These are phyloP conservation scores for Chionodraco myersi DNA, from an alignment of 2,113 vertebrate genomes.

Conservation along the genomic window DNA sequence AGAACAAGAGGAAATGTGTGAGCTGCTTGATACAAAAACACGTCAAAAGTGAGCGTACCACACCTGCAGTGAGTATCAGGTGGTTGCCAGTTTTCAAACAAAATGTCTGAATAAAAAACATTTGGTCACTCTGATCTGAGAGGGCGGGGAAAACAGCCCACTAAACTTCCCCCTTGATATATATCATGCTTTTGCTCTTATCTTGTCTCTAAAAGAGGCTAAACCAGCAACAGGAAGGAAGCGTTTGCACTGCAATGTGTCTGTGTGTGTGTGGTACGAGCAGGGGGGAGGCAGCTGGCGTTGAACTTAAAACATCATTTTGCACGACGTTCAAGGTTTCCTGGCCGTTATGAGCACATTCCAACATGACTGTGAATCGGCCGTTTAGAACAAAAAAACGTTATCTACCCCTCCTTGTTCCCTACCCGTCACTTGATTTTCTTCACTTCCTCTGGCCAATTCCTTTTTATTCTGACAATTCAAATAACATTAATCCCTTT, in stretches of 20 bases:
- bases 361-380: conserved; percentile 32
- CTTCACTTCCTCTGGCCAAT: conserved; percentile 18
- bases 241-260: conserved; percentile 64
- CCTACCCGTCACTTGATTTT: conserved; percentile 25
- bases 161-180: conserved; percentile 23
- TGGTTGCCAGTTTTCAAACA: neutral
- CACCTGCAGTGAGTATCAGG: conserved; percentile 26
- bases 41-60: neutral
- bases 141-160: conserved; percentile 3
- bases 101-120: conserved; percentile 2
- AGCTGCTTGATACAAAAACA: conserved; percentile 9
- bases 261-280: conserved; percentile 11
- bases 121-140: neutral
- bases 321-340: conserved; percentile 62
- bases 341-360: conserved; percentile 39
- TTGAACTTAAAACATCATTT: conserved; percentile 57
- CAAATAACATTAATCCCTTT: too few relatives aligned
- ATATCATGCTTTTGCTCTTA: conserved; percentile 71
- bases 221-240: conserved; percentile 84
- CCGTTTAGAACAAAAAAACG: conserved; percentile 36
- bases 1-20: conserved; percentile 20
- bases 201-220: conserved; percentile 74
- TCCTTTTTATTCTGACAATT: conserved; percentile 20
- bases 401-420: conserved; percentile 3
- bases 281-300: conserved; percentile 46